phyloP scores from a whole-genome alignment of 2,113 vertebrate species.

The Bagarius yarrelli region DNA sequence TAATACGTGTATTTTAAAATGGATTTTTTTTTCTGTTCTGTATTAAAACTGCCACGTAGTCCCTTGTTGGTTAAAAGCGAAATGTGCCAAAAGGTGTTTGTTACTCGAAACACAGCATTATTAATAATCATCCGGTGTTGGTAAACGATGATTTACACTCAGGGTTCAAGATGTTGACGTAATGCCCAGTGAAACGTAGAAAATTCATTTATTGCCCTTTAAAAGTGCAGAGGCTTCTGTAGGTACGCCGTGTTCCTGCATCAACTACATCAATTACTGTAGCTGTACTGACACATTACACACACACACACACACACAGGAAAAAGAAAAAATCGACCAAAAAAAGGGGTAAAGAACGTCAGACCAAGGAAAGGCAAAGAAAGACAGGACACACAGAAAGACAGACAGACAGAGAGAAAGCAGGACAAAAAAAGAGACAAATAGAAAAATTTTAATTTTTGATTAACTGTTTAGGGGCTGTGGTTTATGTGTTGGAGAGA shows the following conservation, averaged over 20 bases:
- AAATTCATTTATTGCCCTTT: too few relatives aligned
- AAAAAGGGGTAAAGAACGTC: not conserved
- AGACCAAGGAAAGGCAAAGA: not conserved
- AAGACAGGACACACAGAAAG: not conserved
- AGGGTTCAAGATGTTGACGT: not conserved
- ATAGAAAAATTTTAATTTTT: too few relatives aligned
- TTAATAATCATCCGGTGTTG: not conserved
- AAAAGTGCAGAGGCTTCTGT: too few relatives aligned
- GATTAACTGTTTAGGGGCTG: not conserved
- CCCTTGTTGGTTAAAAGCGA: not conserved
- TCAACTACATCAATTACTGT: conserved; percentile 1
- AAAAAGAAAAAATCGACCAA: not conserved
- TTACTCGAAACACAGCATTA: not conserved
- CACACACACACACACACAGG: not conserved
- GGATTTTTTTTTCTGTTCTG: not conserved
- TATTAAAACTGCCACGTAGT: not conserved
- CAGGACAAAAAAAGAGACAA: not conserved
- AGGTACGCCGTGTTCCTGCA: not conserved
- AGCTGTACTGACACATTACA: not conserved
- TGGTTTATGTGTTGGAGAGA: not conserved
- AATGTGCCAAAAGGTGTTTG: not conserved
- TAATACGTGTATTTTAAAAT: not conserved
- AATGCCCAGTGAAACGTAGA: not conserved
- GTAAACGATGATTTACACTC: not conserved
- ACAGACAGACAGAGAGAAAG: not conserved